Percentiles rank a stretch among this genome's conserved stretches.
Conservation (phyloP, 2,888 invertebrate species). For the Lochmaea capreae region DNA sequence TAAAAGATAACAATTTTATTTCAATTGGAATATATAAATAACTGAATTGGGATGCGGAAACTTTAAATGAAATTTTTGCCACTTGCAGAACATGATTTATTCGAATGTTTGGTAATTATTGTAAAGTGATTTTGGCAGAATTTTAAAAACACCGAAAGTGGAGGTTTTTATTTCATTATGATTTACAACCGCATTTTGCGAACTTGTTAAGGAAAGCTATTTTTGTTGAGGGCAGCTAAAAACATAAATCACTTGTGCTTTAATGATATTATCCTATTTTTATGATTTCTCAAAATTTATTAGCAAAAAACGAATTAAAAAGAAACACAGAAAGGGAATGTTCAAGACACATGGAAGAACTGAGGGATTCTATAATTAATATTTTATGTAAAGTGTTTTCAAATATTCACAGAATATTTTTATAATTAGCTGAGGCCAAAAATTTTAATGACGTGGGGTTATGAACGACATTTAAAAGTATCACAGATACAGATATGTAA, state of each 20-base stretch:
- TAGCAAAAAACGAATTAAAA: not conserved
- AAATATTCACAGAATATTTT: no score
- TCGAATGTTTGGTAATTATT: slow-evolving; percentile 17
- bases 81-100: slow-evolving; percentile 12
- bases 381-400: not conserved
- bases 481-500: no score
- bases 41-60: not conserved
- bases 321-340: not conserved
- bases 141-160: slow-evolving; percentile 21
- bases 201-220: slow-evolving; percentile 18
- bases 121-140: slow-evolving; percentile 17
- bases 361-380: not conserved
- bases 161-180: slow-evolving; percentile 18
- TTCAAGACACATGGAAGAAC: not conserved
- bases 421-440: no score
- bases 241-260: slow-evolving; percentile 11
- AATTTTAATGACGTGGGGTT: no score
- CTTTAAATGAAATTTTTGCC: slow-evolving; percentile 4
- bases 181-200: slow-evolving; percentile 24
- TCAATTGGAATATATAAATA: not conserved
- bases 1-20: no score
- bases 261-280: slow-evolving; percentile 16
- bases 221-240: slow-evolving; percentile 10
- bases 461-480: no score
- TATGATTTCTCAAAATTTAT: slow-evolving; percentile 10